Percentiles rank a stretch among this genome's conserved stretches.
These are phyloP conservation scores for Andrena bucephala DNA, from an alignment of 2,888 invertebrate genomes.

Conservation along the genomic window DNA sequence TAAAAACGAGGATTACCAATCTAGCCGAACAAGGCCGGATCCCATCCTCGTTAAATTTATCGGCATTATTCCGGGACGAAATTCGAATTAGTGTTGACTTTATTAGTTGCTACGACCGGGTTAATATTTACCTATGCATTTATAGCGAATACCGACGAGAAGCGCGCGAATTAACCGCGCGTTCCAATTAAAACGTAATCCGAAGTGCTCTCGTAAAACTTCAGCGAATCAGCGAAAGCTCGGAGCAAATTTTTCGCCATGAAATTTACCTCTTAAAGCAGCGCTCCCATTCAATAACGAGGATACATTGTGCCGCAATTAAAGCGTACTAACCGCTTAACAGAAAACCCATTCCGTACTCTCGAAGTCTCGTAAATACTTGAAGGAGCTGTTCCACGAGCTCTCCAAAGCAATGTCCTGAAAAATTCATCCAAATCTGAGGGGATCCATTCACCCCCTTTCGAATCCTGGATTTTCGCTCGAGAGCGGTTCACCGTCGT, in stretches of 20 bases:
- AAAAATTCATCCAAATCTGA: not conserved
- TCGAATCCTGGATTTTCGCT: not conserved
- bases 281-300: not conserved
- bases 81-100: not conserved
- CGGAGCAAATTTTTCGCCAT: not conserved
- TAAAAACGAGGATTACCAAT: not conserved
- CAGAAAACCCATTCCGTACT: constrained; percentile 1
- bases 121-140: not conserved
- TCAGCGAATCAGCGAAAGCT: not conserved
- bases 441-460: not conserved
- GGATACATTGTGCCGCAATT: not conserved
- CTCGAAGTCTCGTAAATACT: not conserved
- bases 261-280: not conserved
- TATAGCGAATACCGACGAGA: not conserved
- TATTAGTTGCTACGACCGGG: not conserved
- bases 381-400: not conserved
- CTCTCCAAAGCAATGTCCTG: not conserved
- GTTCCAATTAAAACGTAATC: constrained; percentile 4
- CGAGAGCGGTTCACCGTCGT: not conserved
- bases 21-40: not conserved
- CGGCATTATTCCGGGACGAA: not conserved
- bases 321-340: not conserved
- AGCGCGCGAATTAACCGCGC: not conserved
- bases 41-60: not conserved
- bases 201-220: not conserved